These are phyloP conservation scores for Rhaphigaster nebulosa DNA, from an alignment of 2,888 invertebrate species.

Conservation along the genomic window DNA sequence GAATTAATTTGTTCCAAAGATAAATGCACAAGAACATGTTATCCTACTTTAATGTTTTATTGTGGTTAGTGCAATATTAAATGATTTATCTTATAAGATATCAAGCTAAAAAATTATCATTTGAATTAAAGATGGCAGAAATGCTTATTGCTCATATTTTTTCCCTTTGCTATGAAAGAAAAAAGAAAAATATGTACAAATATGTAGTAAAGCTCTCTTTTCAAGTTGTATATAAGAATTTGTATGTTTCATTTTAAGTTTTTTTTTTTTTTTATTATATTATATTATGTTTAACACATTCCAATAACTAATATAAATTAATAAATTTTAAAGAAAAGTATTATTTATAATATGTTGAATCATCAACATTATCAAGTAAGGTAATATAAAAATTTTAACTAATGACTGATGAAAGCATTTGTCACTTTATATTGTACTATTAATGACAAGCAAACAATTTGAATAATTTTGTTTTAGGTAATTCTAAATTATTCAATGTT, in stretches of 20 bases:
- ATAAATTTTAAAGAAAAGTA: background rate
- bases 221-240: slow-evolving; percentile 28
- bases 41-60: background rate
- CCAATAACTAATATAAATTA: background rate
- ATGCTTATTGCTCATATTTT: slow-evolving; percentile 21
- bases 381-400: background rate
- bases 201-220: slow-evolving; percentile 37
- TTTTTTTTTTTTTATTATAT: background rate
- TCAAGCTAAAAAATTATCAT: background rate
- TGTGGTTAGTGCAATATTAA: slow-evolving; percentile 13
- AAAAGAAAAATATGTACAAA: slow-evolving; percentile 24
- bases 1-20: background rate
- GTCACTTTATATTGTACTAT: background rate
- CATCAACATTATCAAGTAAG: background rate
- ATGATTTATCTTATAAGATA: background rate
- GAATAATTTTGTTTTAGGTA: background rate
- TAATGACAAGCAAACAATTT: background rate
- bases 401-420: background rate
- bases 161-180: background rate
- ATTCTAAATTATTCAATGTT: background rate
- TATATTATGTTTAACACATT: slow-evolving; percentile 19
- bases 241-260: background rate
- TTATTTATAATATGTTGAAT: background rate
- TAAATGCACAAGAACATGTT: background rate
- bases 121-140: background rate